Conservation (phyloP, 2,888 invertebrate species). For the Amphiduros pacificus region DNA sequence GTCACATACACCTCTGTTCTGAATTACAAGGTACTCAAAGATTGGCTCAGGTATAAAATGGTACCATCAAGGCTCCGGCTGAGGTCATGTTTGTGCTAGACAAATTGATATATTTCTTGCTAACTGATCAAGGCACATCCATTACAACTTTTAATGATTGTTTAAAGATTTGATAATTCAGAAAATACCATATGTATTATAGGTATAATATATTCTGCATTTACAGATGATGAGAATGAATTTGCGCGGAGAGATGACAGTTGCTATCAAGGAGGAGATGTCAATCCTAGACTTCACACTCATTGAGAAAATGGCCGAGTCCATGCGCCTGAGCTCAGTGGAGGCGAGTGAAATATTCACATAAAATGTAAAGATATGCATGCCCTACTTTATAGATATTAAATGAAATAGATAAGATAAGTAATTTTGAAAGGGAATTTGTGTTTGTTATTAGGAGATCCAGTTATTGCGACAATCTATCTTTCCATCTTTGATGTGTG, state of each 20-base stretch:
- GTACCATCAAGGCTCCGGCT: no score
- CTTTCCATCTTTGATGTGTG: conserved; percentile 72
- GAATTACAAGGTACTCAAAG: no score
- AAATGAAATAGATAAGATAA: not conserved
- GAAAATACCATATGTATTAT: no score
- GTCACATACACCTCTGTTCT: no score
- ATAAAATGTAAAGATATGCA: no score
- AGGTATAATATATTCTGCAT: not conserved
- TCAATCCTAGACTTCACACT: conserved; percentile 51
- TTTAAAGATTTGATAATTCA: no score
- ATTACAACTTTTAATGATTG: no score
- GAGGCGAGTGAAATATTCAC: conserved; percentile 44
- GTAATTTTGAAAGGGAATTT: not conserved
- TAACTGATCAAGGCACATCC: no score
- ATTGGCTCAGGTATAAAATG: no score
- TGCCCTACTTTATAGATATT: no score
- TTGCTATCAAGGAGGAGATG: conserved; percentile 15
- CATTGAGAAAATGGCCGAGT: conserved; percentile 67
- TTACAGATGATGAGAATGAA: conserved; percentile 43
- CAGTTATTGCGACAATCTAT: conserved; percentile 61
- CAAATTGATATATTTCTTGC: no score
- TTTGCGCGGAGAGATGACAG: conserved; percentile 44
- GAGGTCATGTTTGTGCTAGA: no score
- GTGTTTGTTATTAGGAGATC: conserved; percentile 36
- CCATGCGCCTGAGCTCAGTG: conserved; percentile 65